Base-by-base conservation (phyloP, 92 coral and sea anemone species). In the Montipora capitata region DNA sequence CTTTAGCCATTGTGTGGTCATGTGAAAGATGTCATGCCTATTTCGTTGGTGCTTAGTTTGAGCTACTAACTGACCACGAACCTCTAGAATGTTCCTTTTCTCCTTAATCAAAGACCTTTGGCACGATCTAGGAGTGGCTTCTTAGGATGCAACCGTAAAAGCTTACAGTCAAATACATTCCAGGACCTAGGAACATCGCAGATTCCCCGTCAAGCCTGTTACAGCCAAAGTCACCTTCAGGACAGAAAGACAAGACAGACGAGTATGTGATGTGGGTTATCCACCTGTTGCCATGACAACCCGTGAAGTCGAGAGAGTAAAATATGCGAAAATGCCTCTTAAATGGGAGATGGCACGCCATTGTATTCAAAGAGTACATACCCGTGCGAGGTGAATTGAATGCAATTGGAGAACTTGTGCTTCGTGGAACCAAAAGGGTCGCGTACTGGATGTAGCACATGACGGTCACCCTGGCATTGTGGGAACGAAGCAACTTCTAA, bases 1-100 rank as follows among this genome's bases (percentile, higher is more conserved):
- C 90, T 16, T 80, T 91, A 38, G 90, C 76, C 2, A 11, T 91
- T 10, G 94, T 91, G 17, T 91, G 90, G 92, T 88, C 91, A 10
- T 92, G 90, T 64, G 87, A 92, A 78, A 85, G 92, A 3, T 88
- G 7, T 58, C 64, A 58, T 58, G 64, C 64, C 11, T 89, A 76
- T 82, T 68, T 42, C 63, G 40, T 2, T 74, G 80, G 77, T 6
- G n/a, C 20, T 40, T 39, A 79, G 41, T 87, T 87, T 73, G 91
- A 79, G 51, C 71, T 78, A 13, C 43, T 67, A 8, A 87, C 91
- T 56, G 91, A 79, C 79, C 91, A 87, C 71, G 63, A 88, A 59
- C 54, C 91, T 5, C 43, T 88, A 11, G 72, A 82, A 74, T 41
- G 72, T 61, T 73, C 73, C 57, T 80, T 70, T 16, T 88, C 82